Conservation (phyloP, 2,888 invertebrate genomes). For the Drosophila siamana region DNA sequence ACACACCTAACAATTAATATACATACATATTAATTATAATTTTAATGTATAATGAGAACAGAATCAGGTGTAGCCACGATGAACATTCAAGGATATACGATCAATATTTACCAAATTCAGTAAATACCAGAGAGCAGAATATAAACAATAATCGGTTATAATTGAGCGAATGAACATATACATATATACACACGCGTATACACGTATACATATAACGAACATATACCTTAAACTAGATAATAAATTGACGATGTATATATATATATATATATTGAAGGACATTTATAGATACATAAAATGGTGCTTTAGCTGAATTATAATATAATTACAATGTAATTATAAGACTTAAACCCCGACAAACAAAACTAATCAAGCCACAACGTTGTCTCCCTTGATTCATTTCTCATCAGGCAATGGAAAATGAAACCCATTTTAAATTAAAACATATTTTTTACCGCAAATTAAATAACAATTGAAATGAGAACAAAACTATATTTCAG, state of each 20-base stretch:
- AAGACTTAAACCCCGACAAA: conserved; percentile 60
- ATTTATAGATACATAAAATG: conserved; percentile 75
- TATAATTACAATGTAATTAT: conserved; percentile 64
- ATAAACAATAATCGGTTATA: conserved; percentile 39
- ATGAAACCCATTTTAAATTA: conserved; percentile 41
- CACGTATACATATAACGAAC: conserved; percentile 62
- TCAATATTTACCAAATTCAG: conserved; percentile 47
- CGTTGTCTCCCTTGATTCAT: conserved; percentile 40
- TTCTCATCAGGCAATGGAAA: conserved; percentile 30
- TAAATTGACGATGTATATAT: conserved; percentile 50
- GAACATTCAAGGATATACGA: conserved; percentile 7
- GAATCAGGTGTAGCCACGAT: conserved; percentile 39
- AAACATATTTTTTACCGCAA: conserved; percentile 39
- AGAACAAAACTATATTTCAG: conserved; percentile 7
- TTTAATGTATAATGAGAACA: conserved; percentile 26
- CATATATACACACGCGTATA: conserved; percentile 42
- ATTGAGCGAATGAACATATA: conserved; percentile 50
- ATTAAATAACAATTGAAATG: background rate
- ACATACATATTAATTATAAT: conserved; percentile 23
- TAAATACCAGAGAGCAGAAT: conserved; percentile 11
- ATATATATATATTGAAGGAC: conserved; percentile 30
- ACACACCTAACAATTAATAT: conserved; percentile 30
- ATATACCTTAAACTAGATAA: conserved; percentile 62
- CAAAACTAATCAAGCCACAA: conserved; percentile 19
- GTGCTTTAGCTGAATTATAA: conserved; percentile 85